Conservation (phyloP, 2,113 vertebrate genomes). For the Isurus oxyrinchus region DNA sequence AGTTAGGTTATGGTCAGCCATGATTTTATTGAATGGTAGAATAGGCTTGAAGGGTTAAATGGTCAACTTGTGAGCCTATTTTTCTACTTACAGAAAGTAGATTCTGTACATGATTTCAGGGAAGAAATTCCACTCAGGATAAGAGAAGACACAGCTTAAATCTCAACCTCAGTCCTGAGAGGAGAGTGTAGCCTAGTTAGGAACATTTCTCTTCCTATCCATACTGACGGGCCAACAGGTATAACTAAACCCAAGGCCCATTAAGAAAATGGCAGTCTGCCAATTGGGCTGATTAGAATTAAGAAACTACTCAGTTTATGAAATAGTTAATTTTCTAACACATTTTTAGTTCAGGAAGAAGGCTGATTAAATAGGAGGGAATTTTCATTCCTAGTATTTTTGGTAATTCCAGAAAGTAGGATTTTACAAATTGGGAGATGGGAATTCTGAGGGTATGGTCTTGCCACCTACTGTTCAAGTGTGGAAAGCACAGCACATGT, state of each 20-base stretch:
- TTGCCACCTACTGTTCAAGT: background rate
- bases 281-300: background rate
- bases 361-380: background rate
- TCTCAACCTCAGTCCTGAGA: background rate
- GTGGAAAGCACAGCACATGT: background rate
- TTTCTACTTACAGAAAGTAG: background rate
- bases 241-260: background rate
- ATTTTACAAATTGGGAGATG: background rate
- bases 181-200: background rate
- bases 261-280: background rate
- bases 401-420: background rate
- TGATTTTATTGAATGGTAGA: background rate
- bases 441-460: background rate
- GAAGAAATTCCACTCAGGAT: background rate
- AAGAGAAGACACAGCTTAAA: background rate
- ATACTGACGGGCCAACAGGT: background rate
- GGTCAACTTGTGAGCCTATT: background rate
- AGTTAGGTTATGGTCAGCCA: no score
- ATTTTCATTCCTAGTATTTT: background rate
- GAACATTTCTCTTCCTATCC: background rate
- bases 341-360: background rate
- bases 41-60: background rate
- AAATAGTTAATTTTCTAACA: background rate
- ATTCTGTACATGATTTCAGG: background rate
- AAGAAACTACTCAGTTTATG: background rate